These are phyloP conservation scores for Sceloporus undulatus DNA, from an alignment of 2,113 vertebrate genomes.

Conservation along the genomic window DNA sequence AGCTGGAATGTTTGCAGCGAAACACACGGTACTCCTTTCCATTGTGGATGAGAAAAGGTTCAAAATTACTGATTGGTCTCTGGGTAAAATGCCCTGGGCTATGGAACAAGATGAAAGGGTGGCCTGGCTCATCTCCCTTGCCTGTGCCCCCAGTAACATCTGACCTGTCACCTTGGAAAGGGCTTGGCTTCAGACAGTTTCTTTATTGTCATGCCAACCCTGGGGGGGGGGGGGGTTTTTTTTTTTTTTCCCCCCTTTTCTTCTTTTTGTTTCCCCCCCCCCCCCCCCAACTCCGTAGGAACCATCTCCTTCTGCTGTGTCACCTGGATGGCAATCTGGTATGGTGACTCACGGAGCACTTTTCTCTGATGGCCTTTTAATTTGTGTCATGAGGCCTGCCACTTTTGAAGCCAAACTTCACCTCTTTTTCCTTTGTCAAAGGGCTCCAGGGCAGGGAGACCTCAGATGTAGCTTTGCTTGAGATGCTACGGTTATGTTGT, in stretches of 20 bases:
- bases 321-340: slow-evolving; percentile 15
- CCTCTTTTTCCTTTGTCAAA: background rate
- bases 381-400: background rate
- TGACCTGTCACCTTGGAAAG: background rate
- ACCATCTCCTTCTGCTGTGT: background rate
- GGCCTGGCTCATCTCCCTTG: slow-evolving; percentile 49
- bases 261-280: background rate
- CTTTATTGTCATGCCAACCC: slow-evolving; percentile 20
- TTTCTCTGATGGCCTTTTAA: background rate
- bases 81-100: background rate
- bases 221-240: slow-evolving; percentile 36
- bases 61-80: slow-evolving; percentile 26
- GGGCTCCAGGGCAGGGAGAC: background rate
- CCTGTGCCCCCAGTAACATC: slow-evolving; percentile 41
- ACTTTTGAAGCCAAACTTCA: background rate
- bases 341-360: background rate
- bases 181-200: slow-evolving; percentile 37
- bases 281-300: too few relatives aligned
- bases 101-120: slow-evolving; percentile 55
- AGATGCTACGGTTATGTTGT: background rate
- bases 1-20: slow-evolving; percentile 28
- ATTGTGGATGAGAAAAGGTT: slow-evolving; percentile 31
- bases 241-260: background rate
- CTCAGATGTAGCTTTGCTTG: too few relatives aligned
- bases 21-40: slow-evolving; percentile 49